A percentile compares a stretch with the other conserved stretches of the same genome.
Evolutionary conservation across 2,797 vertebrate species (phyloP).

Genomic region (Cuculus canorus): DNA sequence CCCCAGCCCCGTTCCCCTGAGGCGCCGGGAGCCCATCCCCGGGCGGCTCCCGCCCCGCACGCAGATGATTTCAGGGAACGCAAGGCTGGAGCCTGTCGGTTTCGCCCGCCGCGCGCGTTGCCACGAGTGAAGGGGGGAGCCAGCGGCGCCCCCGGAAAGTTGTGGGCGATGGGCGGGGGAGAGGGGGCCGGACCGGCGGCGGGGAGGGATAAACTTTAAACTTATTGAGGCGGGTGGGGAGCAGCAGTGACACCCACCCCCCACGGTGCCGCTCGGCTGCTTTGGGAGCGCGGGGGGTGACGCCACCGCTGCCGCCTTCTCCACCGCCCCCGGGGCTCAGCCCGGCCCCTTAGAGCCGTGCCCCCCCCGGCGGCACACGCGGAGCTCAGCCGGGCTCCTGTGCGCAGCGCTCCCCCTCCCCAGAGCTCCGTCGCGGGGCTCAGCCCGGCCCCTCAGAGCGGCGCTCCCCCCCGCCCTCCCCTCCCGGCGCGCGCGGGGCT

Average conservation of each 20-base stretch:
- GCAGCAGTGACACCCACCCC: too few species aligned
- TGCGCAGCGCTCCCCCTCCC: too few species aligned
- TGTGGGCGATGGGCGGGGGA: conserved; percentile 28
- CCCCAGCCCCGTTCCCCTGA: background rate
- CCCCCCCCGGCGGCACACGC: too few species aligned
- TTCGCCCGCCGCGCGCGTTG: conserved; percentile 49
- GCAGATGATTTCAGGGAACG: too few species aligned
- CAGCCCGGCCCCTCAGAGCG: conserved; percentile 59
- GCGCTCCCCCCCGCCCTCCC: background rate
- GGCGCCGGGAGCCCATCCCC: too few species aligned
- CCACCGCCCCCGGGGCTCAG: background rate
- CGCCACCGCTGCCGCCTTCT: background rate
- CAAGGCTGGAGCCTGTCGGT: too few species aligned
- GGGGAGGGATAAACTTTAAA: background rate
- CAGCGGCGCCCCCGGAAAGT: conserved; percentile 69
- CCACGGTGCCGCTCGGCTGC: too few species aligned
- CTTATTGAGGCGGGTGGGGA: background rate
- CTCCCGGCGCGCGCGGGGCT: background rate
- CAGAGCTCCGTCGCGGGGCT: too few species aligned
- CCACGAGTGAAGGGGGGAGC: conserved; percentile 1
- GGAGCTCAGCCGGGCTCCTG: too few species aligned
- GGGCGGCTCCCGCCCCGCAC: too few species aligned
- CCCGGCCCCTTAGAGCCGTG: too few species aligned
- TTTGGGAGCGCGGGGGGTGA: background rate
- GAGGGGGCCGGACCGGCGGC: background rate